Conservation (phyloP, 2,888 invertebrate species). For the Pinctada fucata region DNA sequence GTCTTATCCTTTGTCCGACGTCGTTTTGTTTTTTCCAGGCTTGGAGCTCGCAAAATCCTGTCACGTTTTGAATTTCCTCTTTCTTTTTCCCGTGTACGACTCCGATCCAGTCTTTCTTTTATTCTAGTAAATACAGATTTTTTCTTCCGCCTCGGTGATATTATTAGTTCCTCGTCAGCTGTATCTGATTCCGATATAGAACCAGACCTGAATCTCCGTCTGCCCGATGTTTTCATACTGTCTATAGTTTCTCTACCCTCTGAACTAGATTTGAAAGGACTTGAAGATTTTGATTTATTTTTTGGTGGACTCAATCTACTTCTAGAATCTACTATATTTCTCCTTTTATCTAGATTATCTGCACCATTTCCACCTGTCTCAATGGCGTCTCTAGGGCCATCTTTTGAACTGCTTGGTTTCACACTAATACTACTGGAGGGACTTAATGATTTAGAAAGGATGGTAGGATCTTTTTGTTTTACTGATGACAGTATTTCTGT, state of each 20-base stretch:
- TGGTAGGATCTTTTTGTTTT: slow-evolving; percentile 13
- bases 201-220: slow-evolving; percentile 30
- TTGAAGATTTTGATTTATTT: slow-evolving; percentile 6
- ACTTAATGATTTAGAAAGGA: slow-evolving; percentile 28
- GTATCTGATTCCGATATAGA: slow-evolving; percentile 38
- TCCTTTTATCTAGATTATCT: background rate
- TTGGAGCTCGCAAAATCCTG: background rate
- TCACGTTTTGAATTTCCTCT: slow-evolving; percentile 18
- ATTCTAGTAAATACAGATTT: slow-evolving; percentile 63
- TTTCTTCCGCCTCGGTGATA: slow-evolving; percentile 54
- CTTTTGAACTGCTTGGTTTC: background rate
- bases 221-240: background rate
- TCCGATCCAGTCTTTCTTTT: slow-evolving; percentile 56
- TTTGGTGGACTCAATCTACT: background rate
- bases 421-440: slow-evolving; percentile 4
- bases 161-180: slow-evolving; percentile 4
- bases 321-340: background rate
- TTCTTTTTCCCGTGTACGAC: slow-evolving; percentile 41
- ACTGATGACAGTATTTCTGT: slow-evolving; percentile 27
- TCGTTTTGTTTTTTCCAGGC: background rate
- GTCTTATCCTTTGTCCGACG: background rate
- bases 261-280: slow-evolving; percentile 10
- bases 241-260: background rate
- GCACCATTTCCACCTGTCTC: background rate
- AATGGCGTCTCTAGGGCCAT: background rate